Base-by-base conservation (phyloP, 2,888 invertebrate species). In the Lampropteryx suffumata region DNA sequence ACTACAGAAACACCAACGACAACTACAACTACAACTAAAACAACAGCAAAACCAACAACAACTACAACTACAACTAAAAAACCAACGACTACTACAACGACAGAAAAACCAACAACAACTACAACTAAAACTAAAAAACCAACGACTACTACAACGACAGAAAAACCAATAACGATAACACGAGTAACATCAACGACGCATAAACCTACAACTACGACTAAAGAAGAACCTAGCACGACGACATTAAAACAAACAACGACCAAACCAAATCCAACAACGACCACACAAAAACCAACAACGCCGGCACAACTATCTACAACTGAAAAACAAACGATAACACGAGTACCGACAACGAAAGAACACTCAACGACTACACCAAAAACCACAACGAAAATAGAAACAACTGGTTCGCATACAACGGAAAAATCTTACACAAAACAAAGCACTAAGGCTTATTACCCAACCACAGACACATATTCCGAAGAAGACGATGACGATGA, bases 121-220 rank as follows among this genome's bases (percentile, higher is more conserved):
- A 21, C 21, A 21, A 5, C 2, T 3, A 5, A 21, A 5, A 2
- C 21, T 21, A 21, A 21, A n/a, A n/a, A n/a, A n/a, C n/a, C n/a
- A n/a, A n/a, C n/a, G n/a, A n/a, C n/a, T n/a, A n/a, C n/a, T n/a
- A 4, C 24, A 2, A 13, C 21, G 21, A 21, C 21, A 21, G 21
- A 21, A 21, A 21, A 21, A 3, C 21, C 21, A 21, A 21, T 5
- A 28, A 28, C 10, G 5, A 5, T 4, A 9, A 28, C 7, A 21
- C 2, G 5, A 21, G 14, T 14, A 41, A 3, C 11, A 34, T 6
- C 47, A 14, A 49, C 42, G 13, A 52, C 57, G 12, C 34, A 28
- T n/a, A 36, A 48, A 21, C 21, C 3, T 11, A n/a, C 21, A 46
- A 9, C 21, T 21, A 21, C 21, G n/a, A n/a, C n/a, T n/a, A n/a